Percentiles rank a stretch among this genome's conserved stretches.
phyloP scores from a whole-genome alignment of 2,888 invertebrate genomes.

The Hartigia nigra region DNA sequence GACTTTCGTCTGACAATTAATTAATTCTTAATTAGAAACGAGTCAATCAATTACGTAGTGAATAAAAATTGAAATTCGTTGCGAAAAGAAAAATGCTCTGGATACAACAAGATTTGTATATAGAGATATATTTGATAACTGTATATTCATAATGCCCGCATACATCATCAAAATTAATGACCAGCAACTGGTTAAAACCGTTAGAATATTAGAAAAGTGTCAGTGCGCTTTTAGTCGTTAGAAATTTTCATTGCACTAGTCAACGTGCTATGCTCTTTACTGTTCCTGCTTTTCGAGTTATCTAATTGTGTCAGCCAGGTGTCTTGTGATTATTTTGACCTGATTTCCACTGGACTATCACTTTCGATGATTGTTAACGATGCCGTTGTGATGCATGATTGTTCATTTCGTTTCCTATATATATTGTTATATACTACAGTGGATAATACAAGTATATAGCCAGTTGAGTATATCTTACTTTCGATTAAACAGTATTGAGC shows the following conservation, averaged over 20 bases:
- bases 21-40: neutral
- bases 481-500: neutral
- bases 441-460: neutral
- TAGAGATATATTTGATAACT: neutral
- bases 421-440: neutral
- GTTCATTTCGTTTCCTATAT: neutral
- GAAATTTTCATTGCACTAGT: neutral
- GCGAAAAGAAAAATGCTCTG: fast-evolving
- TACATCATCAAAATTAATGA: neutral
- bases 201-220: neutral
- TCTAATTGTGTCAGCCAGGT: neutral
- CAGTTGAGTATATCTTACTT: neutral
- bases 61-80: neutral
- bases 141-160: neutral
- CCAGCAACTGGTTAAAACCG: neutral
- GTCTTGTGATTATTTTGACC: neutral
- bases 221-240: neutral
- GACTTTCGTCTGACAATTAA: conserved; percentile 12
- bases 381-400: neutral
- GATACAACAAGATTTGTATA: neutral
- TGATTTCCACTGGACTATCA: neutral
- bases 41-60: neutral
- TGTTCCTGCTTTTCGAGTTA: neutral
- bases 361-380: neutral
- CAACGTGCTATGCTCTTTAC: neutral